Evolutionary conservation across 2,113 vertebrate species (phyloP).

Genomic region (Genyomyrus donnyi): DNA sequence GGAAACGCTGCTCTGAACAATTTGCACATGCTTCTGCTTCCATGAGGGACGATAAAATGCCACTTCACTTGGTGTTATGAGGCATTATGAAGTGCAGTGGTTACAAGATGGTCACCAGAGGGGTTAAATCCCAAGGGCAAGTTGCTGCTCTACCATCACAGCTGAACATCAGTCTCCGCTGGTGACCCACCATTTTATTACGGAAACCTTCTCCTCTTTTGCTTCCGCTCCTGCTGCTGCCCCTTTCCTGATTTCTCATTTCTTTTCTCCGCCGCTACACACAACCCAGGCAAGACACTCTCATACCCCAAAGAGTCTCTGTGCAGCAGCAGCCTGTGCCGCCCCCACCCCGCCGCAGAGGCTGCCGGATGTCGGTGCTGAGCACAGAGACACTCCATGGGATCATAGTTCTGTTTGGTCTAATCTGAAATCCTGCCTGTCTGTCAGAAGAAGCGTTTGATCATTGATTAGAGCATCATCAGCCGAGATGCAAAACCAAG

Average conservation of each 20-base stretch:
- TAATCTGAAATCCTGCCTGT: background rate
- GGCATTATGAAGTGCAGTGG: background rate
- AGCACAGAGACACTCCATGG: background rate
- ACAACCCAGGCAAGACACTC: background rate
- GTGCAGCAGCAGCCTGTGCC: background rate
- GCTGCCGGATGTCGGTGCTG: background rate
- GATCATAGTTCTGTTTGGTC: background rate
- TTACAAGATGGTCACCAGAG: background rate
- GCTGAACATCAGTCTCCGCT: background rate
- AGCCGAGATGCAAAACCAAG: background rate
- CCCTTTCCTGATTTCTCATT: background rate
- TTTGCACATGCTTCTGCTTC: background rate
- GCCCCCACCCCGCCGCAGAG: background rate
- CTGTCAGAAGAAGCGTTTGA: background rate
- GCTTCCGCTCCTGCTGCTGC: background rate
- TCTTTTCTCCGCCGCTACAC: background rate
- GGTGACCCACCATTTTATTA: background rate
- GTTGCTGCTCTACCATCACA: background rate
- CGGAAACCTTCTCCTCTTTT: background rate
- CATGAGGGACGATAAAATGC: background rate
- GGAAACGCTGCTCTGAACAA: background rate
- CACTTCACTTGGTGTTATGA: background rate
- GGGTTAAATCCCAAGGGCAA: background rate
- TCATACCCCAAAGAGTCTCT: background rate
- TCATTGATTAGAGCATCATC: background rate